Percentiles rank a stretch among this genome's conserved stretches.
phyloP scores from a whole-genome alignment of 2,888 invertebrate species.

The Omphaloscelis lunosa region DNA sequence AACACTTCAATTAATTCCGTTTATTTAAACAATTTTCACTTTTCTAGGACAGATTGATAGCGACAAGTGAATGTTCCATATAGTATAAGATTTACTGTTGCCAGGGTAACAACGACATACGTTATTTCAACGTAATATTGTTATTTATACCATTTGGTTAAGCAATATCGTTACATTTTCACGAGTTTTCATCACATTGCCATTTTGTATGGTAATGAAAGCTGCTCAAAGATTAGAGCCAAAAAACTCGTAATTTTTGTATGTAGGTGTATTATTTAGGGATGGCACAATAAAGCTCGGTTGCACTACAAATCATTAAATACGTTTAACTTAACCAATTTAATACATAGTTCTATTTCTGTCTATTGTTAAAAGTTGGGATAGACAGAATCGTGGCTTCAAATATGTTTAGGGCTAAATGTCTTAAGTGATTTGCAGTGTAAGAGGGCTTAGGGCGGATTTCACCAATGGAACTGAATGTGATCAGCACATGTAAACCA shows the following conservation, averaged over 20 bases:
- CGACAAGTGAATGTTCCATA: slow-evolving; percentile 3
- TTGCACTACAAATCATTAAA: neutral
- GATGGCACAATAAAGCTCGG: slow-evolving; percentile 2
- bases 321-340: neutral
- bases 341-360: neutral
- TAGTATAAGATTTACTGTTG: slow-evolving; percentile 43
- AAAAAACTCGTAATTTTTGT: slow-evolving; percentile 64
- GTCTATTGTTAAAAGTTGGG: neutral
- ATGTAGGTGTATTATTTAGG: slow-evolving; percentile 25
- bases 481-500: too few relatives aligned
- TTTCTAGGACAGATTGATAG: neutral
- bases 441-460: too few relatives aligned
- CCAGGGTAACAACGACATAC: slow-evolving; percentile 46
- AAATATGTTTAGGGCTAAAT: neutral
- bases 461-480: too few relatives aligned
- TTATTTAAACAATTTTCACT: neutral
- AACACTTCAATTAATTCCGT: neutral
- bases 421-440: neutral
- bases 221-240: slow-evolving; percentile 78
- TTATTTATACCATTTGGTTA: slow-evolving; percentile 41
- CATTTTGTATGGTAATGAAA: slow-evolving; percentile 35
- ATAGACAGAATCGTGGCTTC: neutral
- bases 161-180: slow-evolving; percentile 43
- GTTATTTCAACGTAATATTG: slow-evolving; percentile 51
- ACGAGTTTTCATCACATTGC: slow-evolving; percentile 42